Evolutionary conservation across 2,797 vertebrate species (phyloP), one percentile per base, ranked within the genome.

Genomic region (Rhinatrema bivittatum): DNA sequence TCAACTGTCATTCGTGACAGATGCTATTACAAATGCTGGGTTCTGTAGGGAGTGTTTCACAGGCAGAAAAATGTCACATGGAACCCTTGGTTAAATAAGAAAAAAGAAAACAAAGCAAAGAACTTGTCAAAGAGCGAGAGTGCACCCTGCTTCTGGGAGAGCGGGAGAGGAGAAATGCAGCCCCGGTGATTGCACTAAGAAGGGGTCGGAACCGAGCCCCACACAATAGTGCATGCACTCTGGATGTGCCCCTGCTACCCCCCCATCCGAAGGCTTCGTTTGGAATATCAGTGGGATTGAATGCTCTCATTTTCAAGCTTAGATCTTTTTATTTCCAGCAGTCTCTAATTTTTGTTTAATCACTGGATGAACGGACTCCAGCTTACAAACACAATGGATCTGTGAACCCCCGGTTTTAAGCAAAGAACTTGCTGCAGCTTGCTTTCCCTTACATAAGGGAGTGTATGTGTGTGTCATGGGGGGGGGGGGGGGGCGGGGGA

Each of bases 41-140:
- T 39, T 62, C 36, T 40, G 39, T 33, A 9, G n/a, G n/a, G n/a
- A n/a, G n/a, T n/a, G n/a, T n/a, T n/a, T n/a, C n/a, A n/a, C n/a
- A n/a, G 29, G 51, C 22, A 50, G 26, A 49, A 16, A 54, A 50
- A 53, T 10, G 41, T 53, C 52, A 51, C 36, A 2, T 5, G 13
- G 25, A 32, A 42, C 8, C 2, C 16, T 16, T 15, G 56, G 17
- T 10, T 15, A 14, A 23, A 14, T n/a, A 29, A n/a, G n/a, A n/a
- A n/a, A n/a, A n/a, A n/a, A n/a, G n/a, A n/a, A n/a, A n/a, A n/a
- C n/a, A n/a, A n/a, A n/a, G n/a, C 29, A 29, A 3, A 36, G 18
- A 42, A 35, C 38, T 20, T 7, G 0, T n/a, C 15, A 34, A 23
- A 6, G 10, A 0, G 7, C 0, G 27, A 41, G 25, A 28, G 25